Conservation (phyloP, 2,113 vertebrate genomes). For the Lathamus discolor region DNA sequence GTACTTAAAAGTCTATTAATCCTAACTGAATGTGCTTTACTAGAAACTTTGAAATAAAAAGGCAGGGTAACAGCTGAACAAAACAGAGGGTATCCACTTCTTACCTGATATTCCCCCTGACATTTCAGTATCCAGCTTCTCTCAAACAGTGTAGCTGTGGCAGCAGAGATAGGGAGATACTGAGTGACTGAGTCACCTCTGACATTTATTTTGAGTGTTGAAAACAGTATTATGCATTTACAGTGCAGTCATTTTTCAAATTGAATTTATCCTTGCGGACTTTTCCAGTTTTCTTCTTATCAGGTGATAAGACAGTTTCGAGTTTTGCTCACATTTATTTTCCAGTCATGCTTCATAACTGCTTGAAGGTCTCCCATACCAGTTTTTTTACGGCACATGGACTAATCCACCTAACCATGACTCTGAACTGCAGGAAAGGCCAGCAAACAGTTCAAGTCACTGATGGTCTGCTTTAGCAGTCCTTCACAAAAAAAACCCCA, state of each 20-base stretch:
- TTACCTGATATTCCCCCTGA: slow-evolving; percentile 54
- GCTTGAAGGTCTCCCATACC: neutral
- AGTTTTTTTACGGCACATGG: neutral
- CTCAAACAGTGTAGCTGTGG: neutral
- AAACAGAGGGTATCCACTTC: slow-evolving; percentile 17
- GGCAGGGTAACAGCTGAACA: neutral
- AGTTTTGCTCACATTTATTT: slow-evolving; percentile 25
- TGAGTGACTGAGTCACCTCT: slow-evolving; percentile 37
- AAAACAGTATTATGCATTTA: slow-evolving; percentile 50
- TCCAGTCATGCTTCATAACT: neutral
- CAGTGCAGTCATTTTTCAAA: slow-evolving; percentile 48
- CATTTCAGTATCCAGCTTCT: slow-evolving; percentile 47
- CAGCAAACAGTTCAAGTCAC: neutral
- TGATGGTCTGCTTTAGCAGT: neutral
- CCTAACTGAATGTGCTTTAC: neutral
- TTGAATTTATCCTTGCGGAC: slow-evolving; percentile 29
- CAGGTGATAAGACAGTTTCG: neutral
- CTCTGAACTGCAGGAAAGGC: neutral
- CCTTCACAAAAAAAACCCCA: neutral
- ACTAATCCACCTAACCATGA: neutral
- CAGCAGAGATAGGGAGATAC: slow-evolving; percentile 40
- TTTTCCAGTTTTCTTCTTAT: slow-evolving; percentile 11
- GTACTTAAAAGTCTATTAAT: slow-evolving; percentile 49
- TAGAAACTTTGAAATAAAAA: slow-evolving; percentile 49
- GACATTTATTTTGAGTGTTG: slow-evolving; percentile 64